These are phyloP conservation scores for Peromyscus californicus DNA, from an alignment of 2,113 vertebrate species.

Conservation along the genomic window DNA sequence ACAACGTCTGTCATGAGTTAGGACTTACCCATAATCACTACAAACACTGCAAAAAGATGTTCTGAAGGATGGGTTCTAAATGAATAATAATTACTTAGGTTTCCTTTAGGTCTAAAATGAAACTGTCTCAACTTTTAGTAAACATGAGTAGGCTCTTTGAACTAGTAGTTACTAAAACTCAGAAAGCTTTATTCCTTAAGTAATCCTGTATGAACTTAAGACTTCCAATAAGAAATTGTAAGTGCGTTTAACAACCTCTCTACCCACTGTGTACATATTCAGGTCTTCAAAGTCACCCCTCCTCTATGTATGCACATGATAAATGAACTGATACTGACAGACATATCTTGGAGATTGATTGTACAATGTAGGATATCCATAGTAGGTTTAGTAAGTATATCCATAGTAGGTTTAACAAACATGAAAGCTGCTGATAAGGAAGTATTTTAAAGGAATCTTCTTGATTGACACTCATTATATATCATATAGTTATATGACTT, in stretches of 20 bases:
- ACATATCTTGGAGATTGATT: neutral
- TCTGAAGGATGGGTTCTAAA: neutral
- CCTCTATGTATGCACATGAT: neutral
- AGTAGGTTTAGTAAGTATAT: neutral
- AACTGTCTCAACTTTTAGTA: conserved; percentile 22
- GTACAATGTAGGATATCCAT: neutral
- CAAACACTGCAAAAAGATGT: neutral
- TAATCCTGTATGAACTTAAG: neutral
- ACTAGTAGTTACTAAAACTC: neutral
- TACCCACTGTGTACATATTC: too few species aligned
- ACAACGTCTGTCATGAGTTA: conserved; percentile 41
- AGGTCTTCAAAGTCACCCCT: neutral
- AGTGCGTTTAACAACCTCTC: neutral
- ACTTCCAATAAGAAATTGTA: neutral
- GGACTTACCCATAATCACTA: conserved; percentile 14
- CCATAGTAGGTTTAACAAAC: neutral
- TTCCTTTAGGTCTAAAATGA: conserved; percentile 25
- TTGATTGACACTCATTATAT: neutral
- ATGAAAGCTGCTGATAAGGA: neutral
- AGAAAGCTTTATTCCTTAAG: neutral
- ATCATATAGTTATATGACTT: neutral
- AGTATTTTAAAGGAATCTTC: neutral
- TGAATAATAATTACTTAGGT: neutral
- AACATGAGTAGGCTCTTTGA: neutral
- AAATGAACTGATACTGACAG: neutral